Conservation (phyloP, 2,888 invertebrate species). For the Hymenopus coronatus region DNA sequence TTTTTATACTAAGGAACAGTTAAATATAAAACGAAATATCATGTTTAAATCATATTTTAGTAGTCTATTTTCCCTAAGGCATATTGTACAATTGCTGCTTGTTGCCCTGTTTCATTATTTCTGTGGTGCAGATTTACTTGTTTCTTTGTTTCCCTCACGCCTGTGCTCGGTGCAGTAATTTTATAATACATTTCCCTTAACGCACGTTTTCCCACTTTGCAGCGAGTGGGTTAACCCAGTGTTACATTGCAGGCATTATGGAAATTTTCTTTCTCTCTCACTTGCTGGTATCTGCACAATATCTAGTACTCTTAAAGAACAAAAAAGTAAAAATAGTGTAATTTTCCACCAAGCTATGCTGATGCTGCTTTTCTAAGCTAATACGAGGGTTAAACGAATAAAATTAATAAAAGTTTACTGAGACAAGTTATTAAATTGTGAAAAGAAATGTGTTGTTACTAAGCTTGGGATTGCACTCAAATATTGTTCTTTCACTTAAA, state of each 20-base stretch:
- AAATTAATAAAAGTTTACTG: not conserved
- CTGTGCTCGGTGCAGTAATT: not conserved
- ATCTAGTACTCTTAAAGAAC: not conserved
- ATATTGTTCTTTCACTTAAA: too few relatives aligned
- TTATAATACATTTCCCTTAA: not conserved
- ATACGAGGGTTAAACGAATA: not conserved
- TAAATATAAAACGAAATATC: too few relatives aligned
- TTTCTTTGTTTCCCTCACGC: not conserved
- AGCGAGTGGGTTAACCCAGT: not conserved
- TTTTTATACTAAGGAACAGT: too few relatives aligned
- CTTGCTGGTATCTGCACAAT: not conserved
- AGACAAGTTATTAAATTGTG: too few relatives aligned
- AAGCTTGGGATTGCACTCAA: too few relatives aligned
- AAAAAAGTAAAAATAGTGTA: not conserved
- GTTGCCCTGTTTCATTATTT: not conserved
- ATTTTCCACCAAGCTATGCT: not conserved
- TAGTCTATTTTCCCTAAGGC: too few relatives aligned
- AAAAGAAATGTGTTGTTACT: too few relatives aligned
- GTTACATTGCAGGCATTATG: not conserved
- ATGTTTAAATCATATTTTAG: too few relatives aligned
- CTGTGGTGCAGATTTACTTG: not conserved
- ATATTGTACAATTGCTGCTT: not conserved
- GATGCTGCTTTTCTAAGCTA: not conserved
- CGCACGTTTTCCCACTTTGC: not conserved
- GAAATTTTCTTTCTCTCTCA: not conserved